These are phyloP conservation scores for Eupithecia centaureata DNA, from an alignment of 2,888 invertebrate genomes.

Conservation along the genomic window DNA sequence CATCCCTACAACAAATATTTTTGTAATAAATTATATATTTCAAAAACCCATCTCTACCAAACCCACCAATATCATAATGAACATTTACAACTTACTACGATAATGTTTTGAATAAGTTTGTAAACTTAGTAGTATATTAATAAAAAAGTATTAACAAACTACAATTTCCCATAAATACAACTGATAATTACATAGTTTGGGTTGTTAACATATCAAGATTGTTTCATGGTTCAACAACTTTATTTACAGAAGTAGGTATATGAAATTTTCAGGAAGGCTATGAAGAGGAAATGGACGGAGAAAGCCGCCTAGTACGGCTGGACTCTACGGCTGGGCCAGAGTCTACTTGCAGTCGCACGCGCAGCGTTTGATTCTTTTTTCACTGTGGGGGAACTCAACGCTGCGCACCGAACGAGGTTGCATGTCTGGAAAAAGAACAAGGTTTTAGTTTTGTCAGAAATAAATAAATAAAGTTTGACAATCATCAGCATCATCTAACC, in stretches of 20 bases:
- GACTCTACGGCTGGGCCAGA: constrained; percentile 27
- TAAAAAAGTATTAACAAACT: constrained; percentile 62
- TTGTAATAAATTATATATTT: constrained; percentile 2
- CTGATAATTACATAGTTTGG: constrained; percentile 51
- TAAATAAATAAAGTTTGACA: no score
- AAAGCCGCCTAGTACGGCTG: constrained; percentile 35
- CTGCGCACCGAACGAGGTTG: constrained; percentile 89
- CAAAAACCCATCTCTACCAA: neutral
- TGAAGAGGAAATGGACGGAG: constrained; percentile 61
- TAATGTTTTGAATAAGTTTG: neutral
- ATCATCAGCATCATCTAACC: no score
- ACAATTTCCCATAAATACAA: constrained; percentile 60
- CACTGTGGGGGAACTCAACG: constrained; percentile 81
- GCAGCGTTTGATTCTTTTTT: constrained; percentile 89
- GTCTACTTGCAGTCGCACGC: constrained; percentile 88
- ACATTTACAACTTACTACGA: neutral
- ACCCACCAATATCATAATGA: constrained; percentile 7
- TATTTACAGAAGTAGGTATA: constrained; percentile 66
- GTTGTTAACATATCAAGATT: constrained; percentile 52
- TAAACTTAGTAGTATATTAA: constrained; percentile 46
- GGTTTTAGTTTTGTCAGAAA: neutral
- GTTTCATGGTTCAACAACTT: constrained; percentile 64
- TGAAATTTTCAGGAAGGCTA: constrained; percentile 40
- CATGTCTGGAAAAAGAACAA: constrained; percentile 84
- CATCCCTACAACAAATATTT: neutral